Base-by-base conservation (phyloP, 2,888 invertebrate species). In the Scaptomyza parva region DNA sequence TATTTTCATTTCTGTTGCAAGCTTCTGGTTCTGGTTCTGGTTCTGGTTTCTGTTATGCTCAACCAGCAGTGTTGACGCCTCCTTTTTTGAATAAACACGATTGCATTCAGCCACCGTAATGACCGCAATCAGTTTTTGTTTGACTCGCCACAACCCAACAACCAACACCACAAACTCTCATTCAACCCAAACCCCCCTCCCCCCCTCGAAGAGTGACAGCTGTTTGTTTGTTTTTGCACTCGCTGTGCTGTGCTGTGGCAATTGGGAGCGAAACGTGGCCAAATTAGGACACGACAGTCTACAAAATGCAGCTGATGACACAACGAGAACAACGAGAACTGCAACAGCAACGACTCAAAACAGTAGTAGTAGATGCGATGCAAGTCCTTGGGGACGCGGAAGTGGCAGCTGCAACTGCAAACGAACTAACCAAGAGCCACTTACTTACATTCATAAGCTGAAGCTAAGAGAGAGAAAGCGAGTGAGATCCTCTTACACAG, bases 401-500 rank as follows among this genome's bases (percentile, higher is more conserved):
- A 73, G 70, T 75, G 70, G 70, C 73, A 67, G 50, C 40, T 14
- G 30, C 71, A 54, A 41, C 59, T n/a, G 73, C 83, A 81, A 82
- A 76, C 77, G 78, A 86, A 84, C 85, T 86, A 82, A 86, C 78
- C 86, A 81, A 86, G 85, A 84, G 85, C 78, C 85, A 83, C 82
- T 83, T 86, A 86, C 86, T 86, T 86, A 86, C 82, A 81, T 81
- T 76, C 85, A 83, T 76, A 81, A 83, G 82, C 82, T 85, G 63
- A n/a, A n/a, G 62, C 78, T 17, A 37, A 28, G 30, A 12, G 12
- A 9, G 28, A 14, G 35, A 14, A 14, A 35, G 35, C n/a, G 33
- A 14, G 7, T 7, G 35, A 33, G 41, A 43, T 41, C 57, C 45
- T 18, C 50, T 28, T 40, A 24, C 51, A 63, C 45, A 55, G 12